These are phyloP conservation scores for Forficula auricularia DNA, from an alignment of 1,140 invertebrate genomes.

Conservation along the genomic window DNA sequence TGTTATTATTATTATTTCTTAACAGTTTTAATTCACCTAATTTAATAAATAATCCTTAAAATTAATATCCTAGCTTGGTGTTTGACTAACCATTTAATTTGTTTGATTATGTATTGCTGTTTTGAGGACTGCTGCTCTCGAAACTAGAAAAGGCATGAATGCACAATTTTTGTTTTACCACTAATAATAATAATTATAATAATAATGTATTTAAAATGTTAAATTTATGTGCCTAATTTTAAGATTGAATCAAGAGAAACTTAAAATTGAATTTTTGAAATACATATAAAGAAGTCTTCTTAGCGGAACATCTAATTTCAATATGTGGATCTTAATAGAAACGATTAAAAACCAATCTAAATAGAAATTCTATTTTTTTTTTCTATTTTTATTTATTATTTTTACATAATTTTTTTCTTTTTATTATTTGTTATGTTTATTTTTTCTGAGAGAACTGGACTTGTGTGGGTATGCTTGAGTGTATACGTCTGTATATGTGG, in stretches of 20 bases:
- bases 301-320: not conserved
- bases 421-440: not conserved
- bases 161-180: not conserved
- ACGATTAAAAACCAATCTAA: not conserved
- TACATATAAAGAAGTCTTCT: not conserved
- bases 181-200: no score
- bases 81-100: not conserved
- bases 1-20: no score
- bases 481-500: not conserved
- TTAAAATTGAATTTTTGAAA: not conserved
- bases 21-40: no score
- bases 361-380: no score
- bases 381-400: not conserved
- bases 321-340: not conserved
- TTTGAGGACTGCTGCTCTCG: not conserved
- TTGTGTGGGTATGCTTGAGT: not conserved
- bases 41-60: no score
- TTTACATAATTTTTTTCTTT: not conserved
- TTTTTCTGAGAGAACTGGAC: not conserved
- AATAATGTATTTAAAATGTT: no score
- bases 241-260: not conserved
- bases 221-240: not conserved
- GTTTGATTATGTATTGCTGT: slow-evolving; percentile 8
- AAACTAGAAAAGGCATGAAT: not conserved
- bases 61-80: not conserved